Percentiles rank a stretch among this genome's conserved stretches.
Evolutionary conservation across 2,113 vertebrate genomes (phyloP).

Genomic region (Barnardius zonarius): DNA sequence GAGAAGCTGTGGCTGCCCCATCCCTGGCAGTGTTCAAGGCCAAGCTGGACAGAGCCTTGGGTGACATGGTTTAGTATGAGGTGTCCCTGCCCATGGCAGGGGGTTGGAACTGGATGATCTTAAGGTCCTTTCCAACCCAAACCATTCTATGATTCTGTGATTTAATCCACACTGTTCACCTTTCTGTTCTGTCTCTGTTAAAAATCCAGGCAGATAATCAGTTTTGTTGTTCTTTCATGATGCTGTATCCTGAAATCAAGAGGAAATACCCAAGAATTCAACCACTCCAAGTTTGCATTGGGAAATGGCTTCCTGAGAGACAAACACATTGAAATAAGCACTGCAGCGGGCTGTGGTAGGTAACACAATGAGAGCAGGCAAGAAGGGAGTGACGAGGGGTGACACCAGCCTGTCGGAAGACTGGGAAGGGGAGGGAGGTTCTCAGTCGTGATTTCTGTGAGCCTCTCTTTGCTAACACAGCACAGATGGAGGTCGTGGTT

Average conservation of each 20-base stretch:
- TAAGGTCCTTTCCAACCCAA: background rate
- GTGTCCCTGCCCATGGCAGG: background rate
- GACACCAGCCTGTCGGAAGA: background rate
- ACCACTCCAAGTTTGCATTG: background rate
- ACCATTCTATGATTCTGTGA: background rate
- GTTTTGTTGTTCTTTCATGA: background rate
- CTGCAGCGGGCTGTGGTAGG: background rate
- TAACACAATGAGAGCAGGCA: background rate
- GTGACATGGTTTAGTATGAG: background rate
- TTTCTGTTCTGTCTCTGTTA: background rate
- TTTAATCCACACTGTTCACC: background rate
- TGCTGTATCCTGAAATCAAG: background rate
- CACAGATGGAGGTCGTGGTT: slow-evolving; percentile 22
- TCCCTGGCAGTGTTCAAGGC: background rate
- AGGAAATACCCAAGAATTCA: background rate
- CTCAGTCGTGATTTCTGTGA: background rate
- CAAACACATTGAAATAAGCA: background rate
- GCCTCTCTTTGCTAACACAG: background rate
- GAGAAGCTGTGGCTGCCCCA: background rate
- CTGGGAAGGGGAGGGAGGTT: background rate
- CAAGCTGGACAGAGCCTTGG: background rate
- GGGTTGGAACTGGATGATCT: background rate
- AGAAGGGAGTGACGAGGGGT: background rate
- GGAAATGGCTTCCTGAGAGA: background rate
- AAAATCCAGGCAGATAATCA: background rate